These are phyloP conservation scores for Actinostola sp. DNA, from an alignment of 92 coral and sea anemone species.

Conservation along the genomic window DNA sequence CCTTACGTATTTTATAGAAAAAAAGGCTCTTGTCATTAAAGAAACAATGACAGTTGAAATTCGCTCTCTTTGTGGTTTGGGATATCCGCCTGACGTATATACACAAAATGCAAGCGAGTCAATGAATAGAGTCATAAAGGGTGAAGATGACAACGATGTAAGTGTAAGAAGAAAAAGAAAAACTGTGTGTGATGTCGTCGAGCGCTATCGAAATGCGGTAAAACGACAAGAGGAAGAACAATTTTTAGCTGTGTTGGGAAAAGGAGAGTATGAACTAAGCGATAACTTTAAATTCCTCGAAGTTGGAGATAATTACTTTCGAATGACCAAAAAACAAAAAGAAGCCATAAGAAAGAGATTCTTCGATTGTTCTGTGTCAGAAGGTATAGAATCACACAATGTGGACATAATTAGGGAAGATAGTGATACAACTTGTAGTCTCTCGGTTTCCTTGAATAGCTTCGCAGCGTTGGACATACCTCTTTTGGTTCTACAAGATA, in stretches of 20 bases:
- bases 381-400: too few relatives aligned
- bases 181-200: conserved; percentile 4
- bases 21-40: conserved; percentile 30
- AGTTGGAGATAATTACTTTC: conserved; percentile 14
- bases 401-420: too few relatives aligned
- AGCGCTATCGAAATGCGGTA: conserved; percentile 1
- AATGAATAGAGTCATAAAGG: conserved; percentile 24
- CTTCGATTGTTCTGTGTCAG: too few relatives aligned
- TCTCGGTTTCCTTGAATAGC: too few relatives aligned
- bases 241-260: conserved; percentile 30
- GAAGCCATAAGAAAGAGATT: conserved; percentile 5
- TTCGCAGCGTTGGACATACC: too few relatives aligned
- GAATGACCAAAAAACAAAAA: conserved; percentile 26
- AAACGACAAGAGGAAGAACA: conserved; percentile 39
- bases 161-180: too few relatives aligned
- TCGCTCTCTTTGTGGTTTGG: conserved; percentile 18
- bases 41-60: conserved; percentile 27
- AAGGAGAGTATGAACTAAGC: conserved; percentile 27
- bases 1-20: background rate
- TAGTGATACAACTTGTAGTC: too few relatives aligned
- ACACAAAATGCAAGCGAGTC: conserved; percentile 36
- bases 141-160: conserved; percentile 1
- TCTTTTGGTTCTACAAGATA: too few relatives aligned
- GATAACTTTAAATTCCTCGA: conserved; percentile 31
- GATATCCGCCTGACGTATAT: conserved; percentile 29